Evolutionary conservation across 2,888 invertebrate species (phyloP), one percentile per base, ranked within the genome.

Genomic region (Peribatodes rhomboidaria): DNA sequence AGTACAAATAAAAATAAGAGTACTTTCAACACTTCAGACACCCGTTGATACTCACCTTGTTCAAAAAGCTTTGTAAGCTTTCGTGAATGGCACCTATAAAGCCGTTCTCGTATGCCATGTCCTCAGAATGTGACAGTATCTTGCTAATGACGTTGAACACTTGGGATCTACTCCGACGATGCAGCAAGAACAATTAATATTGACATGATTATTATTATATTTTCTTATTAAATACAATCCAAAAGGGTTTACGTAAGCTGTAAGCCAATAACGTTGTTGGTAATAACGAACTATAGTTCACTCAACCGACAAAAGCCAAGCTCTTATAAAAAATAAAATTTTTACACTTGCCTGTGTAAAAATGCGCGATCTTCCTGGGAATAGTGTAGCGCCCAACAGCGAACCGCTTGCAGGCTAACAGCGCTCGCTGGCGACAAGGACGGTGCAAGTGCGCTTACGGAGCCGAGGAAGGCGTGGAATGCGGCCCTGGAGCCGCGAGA

Each of bases 141-240:
- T 98, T 98, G 82, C 98, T 98, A 77, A 99, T 98, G 84, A 98
- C 98, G 81, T 97, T 98, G 88, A 99, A 99, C 10, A 99, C 98
- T 88, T 98, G 98, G 66, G 97, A 97, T 86, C 96, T 96, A 57
- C 18, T 58, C 55, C 63, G 9, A 65, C 52, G 55, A 73, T 49
- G 89, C 86, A 85, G 88, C 88, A 69, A 84, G 78, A 86, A 88
- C 71, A 81, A 68, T 78, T 65, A 65, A 70, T 62, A 73, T 59
- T 41, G 27, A 41, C 22, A n/a, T 6, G 0, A n/a, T n/a, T n/a
- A n/a, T n/a, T n/a, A n/a, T n/a, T n/a, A n/a, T n/a, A n/a, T n/a
- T n/a, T n/a, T n/a, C n/a, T n/a, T n/a, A n/a, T n/a, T n/a, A n/a
- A n/a, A n/a, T n/a, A n/a, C n/a, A n/a, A n/a, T n/a, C n/a, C n/a